Evolutionary conservation across 2,113 vertebrate genomes (phyloP).

Genomic region (Condylura cristata): DNA sequence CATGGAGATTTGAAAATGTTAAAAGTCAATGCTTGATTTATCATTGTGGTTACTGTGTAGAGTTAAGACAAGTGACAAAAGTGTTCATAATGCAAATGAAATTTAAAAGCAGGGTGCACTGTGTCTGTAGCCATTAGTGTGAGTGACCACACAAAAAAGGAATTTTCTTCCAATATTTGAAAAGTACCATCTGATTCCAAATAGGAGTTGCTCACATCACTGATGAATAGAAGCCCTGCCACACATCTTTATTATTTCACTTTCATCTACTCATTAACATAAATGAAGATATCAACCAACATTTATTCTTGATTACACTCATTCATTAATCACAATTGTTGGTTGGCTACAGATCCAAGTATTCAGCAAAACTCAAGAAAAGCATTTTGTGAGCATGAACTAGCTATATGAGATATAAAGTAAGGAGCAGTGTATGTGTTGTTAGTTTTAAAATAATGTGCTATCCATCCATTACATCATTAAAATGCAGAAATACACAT

Average conservation of each 20-base stretch:
- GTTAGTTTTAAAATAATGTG: neutral
- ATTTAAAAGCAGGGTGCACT: neutral
- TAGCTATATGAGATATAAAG: neutral
- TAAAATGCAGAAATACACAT: neutral
- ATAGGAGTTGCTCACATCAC: neutral
- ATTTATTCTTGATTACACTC: neutral
- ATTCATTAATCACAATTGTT: neutral
- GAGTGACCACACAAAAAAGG: slow-evolving; percentile 16
- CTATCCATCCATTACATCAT: neutral
- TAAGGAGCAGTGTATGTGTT: neutral
- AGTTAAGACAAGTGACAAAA: neutral
- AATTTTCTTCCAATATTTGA: neutral
- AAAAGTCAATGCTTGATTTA: neutral
- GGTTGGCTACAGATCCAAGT: neutral
- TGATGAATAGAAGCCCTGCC: neutral
- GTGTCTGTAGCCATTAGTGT: neutral
- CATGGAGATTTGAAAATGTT: neutral
- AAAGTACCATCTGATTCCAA: neutral
- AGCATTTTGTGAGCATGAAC: neutral
- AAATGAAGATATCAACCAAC: slow-evolving; percentile 15
- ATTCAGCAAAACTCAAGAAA: slow-evolving; percentile 15
- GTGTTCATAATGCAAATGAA: neutral
- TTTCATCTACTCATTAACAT: slow-evolving; percentile 10
- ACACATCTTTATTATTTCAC: neutral
- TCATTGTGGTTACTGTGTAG: neutral